phyloP scores from a whole-genome alignment of 2,113 vertebrate species.

The Platanista minor region DNA sequence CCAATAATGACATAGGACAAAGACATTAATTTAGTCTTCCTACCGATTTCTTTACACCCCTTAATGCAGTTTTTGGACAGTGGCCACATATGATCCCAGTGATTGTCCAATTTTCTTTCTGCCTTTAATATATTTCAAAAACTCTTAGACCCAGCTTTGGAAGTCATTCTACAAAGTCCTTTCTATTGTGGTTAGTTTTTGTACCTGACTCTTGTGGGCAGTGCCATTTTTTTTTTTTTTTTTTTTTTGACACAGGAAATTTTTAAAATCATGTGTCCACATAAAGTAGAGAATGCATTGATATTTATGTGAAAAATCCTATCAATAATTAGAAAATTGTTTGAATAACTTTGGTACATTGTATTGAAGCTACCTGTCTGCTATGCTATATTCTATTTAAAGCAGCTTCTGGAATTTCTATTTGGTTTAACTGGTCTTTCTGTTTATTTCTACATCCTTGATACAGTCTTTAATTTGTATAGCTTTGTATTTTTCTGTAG shows the following conservation, averaged over 20 bases:
- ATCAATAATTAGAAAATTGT: neutral
- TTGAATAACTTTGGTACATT: neutral
- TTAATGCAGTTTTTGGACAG: constrained; percentile 66
- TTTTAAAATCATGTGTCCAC: neutral
- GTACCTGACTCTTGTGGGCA: neutral
- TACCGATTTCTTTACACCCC: constrained; percentile 37
- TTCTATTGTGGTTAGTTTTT: neutral
- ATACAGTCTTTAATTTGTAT: neutral
- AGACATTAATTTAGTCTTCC: constrained; percentile 45
- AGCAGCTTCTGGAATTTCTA: neutral
- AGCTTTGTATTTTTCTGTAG: neutral
- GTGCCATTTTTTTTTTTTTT: neutral
- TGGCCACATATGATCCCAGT: constrained; percentile 31
- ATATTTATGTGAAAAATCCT: neutral
- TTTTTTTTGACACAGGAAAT: neutral
- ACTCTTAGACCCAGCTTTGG: neutral
- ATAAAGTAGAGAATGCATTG: neutral
- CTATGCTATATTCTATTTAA: neutral
- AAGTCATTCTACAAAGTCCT: neutral
- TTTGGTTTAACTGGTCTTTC: neutral
- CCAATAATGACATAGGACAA: constrained; percentile 31
- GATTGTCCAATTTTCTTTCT: constrained; percentile 44
- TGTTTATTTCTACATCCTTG: neutral
- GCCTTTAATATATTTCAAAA: constrained; percentile 48
- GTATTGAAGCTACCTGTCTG: neutral